These are phyloP conservation scores for Lytechinus variegatus DNA, from an alignment of 35 echinoderm and acorn worm species.

Conservation along the genomic window DNA sequence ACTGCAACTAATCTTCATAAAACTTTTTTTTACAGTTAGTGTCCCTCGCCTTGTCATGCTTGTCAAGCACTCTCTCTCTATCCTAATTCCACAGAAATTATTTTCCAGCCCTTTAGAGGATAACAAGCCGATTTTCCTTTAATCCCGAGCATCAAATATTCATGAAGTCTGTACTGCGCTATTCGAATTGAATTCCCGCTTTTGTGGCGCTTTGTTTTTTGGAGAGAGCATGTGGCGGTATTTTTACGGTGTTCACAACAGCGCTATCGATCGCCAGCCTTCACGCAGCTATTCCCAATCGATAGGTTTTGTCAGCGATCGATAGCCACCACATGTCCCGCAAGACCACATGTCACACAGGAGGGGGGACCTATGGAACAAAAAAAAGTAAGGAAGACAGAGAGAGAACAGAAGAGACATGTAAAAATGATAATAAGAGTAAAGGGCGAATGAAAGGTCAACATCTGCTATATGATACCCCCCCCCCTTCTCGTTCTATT, in stretches of 20 bases:
- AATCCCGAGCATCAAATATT: conserved; percentile 31
- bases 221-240: background rate
- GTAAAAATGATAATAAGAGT: background rate
- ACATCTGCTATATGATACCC: background rate
- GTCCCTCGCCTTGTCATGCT: no score
- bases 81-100: background rate
- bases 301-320: conserved; percentile 47
- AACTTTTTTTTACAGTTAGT: background rate
- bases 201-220: conserved; percentile 26
- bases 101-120: background rate
- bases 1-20: background rate
- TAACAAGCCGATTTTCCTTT: background rate
- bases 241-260: background rate
- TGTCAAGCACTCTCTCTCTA: background rate
- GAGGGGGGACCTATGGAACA: background rate
- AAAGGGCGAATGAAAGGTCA: background rate
- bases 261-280: conserved; percentile 13
- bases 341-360: conserved; percentile 38
- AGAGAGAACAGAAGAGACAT: background rate
- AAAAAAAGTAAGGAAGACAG: background rate
- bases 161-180: background rate
- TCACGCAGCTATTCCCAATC: conserved; percentile 38
- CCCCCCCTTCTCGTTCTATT: background rate
- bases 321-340: conserved; percentile 38
- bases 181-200: conserved; percentile 39